Percentiles rank a stretch among this genome's conserved stretches.
Evolutionary conservation across 2,888 invertebrate genomes (phyloP).

Genomic region (Mellilla xanthometata): DNA sequence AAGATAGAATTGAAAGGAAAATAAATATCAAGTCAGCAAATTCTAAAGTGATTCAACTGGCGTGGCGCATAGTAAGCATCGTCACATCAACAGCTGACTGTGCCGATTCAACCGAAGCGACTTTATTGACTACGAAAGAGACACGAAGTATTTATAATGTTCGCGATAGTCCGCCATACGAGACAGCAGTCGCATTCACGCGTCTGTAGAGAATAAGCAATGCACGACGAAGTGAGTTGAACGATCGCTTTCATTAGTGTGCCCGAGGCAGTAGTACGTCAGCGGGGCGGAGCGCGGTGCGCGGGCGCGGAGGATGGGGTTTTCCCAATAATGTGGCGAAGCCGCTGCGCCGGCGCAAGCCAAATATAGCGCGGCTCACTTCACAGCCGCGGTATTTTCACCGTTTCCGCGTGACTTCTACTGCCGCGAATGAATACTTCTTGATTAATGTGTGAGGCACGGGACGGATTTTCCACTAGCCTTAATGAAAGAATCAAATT

Average conservation of each 20-base stretch:
- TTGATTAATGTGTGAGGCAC: no score
- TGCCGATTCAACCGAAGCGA: conserved; percentile 4
- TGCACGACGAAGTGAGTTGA: conserved; percentile 13
- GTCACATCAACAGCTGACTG: conserved; percentile 17
- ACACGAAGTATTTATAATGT: neutral
- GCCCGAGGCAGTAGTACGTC: conserved; percentile 22
- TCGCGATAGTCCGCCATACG: conserved; percentile 8
- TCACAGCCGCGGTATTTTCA: conserved; percentile 43
- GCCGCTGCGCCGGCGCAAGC: conserved; percentile 50
- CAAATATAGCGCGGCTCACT: conserved; percentile 54
- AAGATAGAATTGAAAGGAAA: no score
- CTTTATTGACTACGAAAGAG: neutral
- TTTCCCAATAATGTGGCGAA: conserved; percentile 74
- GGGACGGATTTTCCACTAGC: no score
- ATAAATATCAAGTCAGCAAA: neutral
- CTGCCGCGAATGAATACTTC: no score
- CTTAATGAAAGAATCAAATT: no score
- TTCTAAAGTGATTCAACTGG: conserved; percentile 16
- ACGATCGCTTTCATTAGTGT: conserved; percentile 14
- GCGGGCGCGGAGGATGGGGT: conserved; percentile 54
- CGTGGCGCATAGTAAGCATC: conserved; percentile 18
- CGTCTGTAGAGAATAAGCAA: conserved; percentile 10
- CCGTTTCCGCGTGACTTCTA: conserved; percentile 48
- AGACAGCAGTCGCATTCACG: conserved; percentile 2
- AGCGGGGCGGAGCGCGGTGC: conserved; percentile 29